A percentile compares a stretch with the other conserved stretches of the same genome.
Conservation (phyloP, 2,888 invertebrate genomes). For the Artemia sinica region DNA sequence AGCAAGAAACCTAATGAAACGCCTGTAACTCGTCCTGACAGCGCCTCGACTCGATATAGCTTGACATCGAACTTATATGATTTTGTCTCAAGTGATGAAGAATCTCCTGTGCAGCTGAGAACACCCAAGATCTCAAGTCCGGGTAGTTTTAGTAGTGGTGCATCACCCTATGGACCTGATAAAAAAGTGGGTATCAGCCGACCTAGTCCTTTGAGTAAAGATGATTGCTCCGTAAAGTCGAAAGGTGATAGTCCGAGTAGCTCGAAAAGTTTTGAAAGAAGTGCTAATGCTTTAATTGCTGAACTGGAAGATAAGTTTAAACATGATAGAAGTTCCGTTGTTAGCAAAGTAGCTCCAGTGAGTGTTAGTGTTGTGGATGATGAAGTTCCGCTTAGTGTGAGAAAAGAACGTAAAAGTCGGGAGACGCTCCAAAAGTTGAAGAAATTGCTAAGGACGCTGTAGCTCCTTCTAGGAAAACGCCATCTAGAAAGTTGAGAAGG, state of each 20-base stretch:
- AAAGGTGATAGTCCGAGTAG: neutral
- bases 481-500: neutral
- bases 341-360: neutral
- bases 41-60: neutral
- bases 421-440: neutral
- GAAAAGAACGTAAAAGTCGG: neutral
- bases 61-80: slow-evolving; percentile 3
- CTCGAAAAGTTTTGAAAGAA: neutral
- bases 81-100: neutral
- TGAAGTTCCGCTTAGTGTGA: slow-evolving; percentile 4
- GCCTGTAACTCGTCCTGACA: neutral
- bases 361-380: neutral
- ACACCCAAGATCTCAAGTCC: neutral
- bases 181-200: neutral
- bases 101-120: neutral
- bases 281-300: slow-evolving; percentile 10
- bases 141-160: neutral
- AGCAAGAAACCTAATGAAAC: neutral
- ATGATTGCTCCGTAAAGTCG: neutral
- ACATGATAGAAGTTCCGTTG: neutral
- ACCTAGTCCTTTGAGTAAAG: slow-evolving; percentile 12
- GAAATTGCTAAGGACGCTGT: neutral
- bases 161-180: neutral
- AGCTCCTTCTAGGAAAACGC: neutral
- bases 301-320: neutral